phyloP scores from a whole-genome alignment of 2,888 invertebrate species.

The Operophtera brumata region DNA sequence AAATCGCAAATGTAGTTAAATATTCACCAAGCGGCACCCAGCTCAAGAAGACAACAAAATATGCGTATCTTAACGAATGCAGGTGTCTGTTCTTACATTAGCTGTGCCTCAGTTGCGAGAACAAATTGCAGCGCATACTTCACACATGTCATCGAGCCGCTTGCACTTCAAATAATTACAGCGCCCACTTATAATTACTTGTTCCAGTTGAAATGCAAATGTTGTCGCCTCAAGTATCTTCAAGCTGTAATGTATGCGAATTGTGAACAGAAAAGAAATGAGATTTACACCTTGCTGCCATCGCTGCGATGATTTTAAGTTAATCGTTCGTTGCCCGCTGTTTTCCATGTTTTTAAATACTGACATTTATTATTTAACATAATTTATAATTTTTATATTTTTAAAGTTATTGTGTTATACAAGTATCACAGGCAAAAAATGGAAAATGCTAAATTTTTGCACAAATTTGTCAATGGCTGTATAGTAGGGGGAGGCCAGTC shows the following conservation, averaged over 20 bases:
- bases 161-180: constrained; percentile 66
- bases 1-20: not conserved
- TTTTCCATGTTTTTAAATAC: constrained; percentile 3
- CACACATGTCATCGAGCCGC: constrained; percentile 53
- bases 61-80: constrained; percentile 2
- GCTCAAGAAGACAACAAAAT: not conserved
- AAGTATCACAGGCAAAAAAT: too few relatives aligned
- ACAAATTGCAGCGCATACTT: constrained; percentile 71
- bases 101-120: constrained; percentile 31
- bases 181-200: constrained; percentile 71
- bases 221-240: constrained; percentile 66
- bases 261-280: constrained; percentile 65
- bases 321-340: constrained; percentile 59
- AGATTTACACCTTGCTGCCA: constrained; percentile 71
- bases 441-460: too few relatives aligned
- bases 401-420: too few relatives aligned
- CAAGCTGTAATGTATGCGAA: constrained; percentile 58
- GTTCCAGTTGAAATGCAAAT: constrained; percentile 74
- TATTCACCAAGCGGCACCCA: not conserved
- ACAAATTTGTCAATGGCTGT: too few relatives aligned
- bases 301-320: constrained; percentile 42
- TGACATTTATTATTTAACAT: not conserved
- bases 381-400: not conserved
- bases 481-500: too few relatives aligned
- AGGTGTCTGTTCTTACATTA: constrained; percentile 10